These are phyloP conservation scores for Malacoraja senta DNA, from an alignment of 2,797 vertebrate genomes.

Conservation along the genomic window DNA sequence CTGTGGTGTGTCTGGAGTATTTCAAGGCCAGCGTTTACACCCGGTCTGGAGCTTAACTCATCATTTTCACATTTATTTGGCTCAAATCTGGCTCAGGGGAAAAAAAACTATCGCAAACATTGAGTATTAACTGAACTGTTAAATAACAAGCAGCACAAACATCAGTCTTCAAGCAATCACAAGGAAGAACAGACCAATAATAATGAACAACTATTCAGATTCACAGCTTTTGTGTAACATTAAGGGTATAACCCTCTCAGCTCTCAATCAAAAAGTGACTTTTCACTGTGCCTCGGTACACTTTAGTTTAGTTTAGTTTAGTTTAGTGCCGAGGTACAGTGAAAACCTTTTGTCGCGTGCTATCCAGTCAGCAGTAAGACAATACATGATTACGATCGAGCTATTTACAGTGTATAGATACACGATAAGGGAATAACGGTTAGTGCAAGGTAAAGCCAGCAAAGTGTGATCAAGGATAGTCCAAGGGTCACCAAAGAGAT, in stretches of 20 bases:
- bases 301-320: too few relatives aligned
- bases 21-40: slow-evolving; percentile 19
- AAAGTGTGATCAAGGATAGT: too few relatives aligned
- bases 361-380: too few relatives aligned
- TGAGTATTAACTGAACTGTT: slow-evolving; percentile 12
- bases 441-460: too few relatives aligned
- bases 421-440: too few relatives aligned
- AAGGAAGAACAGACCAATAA: background rate
- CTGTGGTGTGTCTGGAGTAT: slow-evolving; percentile 6
- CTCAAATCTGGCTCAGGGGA: background rate
- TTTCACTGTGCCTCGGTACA: too few relatives aligned
- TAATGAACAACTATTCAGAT: background rate
- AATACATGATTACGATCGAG: too few relatives aligned
- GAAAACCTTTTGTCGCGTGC: too few relatives aligned
- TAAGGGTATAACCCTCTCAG: background rate
- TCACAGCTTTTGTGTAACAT: background rate
- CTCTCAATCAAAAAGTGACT: background rate
- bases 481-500: too few relatives aligned
- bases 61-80: slow-evolving; percentile 23
- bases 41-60: slow-evolving; percentile 8
- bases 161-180: background rate
- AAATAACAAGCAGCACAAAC: background rate
- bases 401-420: too few relatives aligned
- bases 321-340: too few relatives aligned
- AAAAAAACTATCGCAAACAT: slow-evolving; percentile 6